These are phyloP conservation scores for Carabus problematicus DNA, from an alignment of 2,888 invertebrate genomes.

Conservation along the genomic window DNA sequence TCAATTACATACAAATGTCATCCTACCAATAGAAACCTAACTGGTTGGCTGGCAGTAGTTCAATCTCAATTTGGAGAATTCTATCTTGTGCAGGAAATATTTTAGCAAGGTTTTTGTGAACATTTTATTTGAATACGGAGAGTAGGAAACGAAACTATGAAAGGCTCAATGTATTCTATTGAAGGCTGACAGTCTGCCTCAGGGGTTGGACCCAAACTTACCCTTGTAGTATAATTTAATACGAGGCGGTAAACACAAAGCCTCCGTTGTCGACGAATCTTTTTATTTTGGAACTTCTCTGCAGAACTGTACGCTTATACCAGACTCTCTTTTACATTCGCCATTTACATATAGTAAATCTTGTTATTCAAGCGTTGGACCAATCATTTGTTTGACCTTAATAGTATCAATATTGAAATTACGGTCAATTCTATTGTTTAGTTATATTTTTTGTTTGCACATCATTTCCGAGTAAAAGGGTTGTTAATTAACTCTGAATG, in stretches of 20 bases:
- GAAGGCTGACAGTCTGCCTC: not conserved
- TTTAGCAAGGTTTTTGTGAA: too few relatives aligned
- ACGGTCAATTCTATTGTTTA: not conserved
- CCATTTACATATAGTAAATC: not conserved
- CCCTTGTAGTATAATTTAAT: conserved; percentile 11
- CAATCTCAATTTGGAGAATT: too few relatives aligned
- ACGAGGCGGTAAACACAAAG: conserved; percentile 8
- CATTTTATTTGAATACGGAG: too few relatives aligned
- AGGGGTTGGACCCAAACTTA: not conserved
- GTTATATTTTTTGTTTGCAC: too few relatives aligned
- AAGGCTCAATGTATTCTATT: not conserved
- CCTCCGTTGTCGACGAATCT: not conserved
- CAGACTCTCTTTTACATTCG: not conserved
- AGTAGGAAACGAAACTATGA: too few relatives aligned
- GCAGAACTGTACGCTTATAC: not conserved
- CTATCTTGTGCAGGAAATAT: too few relatives aligned
- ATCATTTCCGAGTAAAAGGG: too few relatives aligned
- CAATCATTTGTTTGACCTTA: not conserved
- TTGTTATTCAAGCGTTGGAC: not conserved
- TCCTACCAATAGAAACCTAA: too few relatives aligned
- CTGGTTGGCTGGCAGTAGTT: too few relatives aligned
- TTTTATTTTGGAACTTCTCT: not conserved
- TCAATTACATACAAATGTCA: too few relatives aligned
- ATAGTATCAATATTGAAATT: not conserved
- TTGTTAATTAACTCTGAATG: too few relatives aligned